These are phyloP conservation scores for Platygyra sinensis DNA, from an alignment of 64 coral and sea anemone genomes.

Conservation along the genomic window DNA sequence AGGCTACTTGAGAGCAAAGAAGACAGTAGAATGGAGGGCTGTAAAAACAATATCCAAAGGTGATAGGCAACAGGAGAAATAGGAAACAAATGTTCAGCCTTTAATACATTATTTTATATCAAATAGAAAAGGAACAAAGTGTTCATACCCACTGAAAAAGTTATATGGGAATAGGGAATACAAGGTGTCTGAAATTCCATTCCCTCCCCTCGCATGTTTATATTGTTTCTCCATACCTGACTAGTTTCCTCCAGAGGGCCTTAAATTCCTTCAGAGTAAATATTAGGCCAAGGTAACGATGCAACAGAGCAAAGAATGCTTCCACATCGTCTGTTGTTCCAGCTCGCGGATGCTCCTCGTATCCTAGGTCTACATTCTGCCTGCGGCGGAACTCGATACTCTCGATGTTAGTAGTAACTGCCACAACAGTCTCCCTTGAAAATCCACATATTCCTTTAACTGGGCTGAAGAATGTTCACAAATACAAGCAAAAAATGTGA, in stretches of 20 bases:
- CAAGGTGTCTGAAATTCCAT: not conserved
- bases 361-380: not conserved
- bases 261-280: conserved; percentile 32
- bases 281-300: not conserved
- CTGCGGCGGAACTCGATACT: conserved; percentile 35
- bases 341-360: conserved; percentile 53
- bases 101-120: too few species aligned
- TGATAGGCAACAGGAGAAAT: too few species aligned
- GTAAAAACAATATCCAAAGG: too few species aligned
- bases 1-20: not conserved
- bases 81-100: too few species aligned
- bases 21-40: too few species aligned
- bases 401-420: conserved; percentile 43
- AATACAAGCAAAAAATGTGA: too few species aligned
- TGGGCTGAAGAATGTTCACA: conserved; percentile 16
- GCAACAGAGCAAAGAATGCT: conserved; percentile 54
- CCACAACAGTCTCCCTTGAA: conserved; percentile 57
- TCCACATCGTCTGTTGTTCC: conserved; percentile 74
- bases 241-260: conserved; percentile 34
- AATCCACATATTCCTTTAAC: conserved; percentile 69
- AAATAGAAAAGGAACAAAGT: too few species aligned
- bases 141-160: not conserved
- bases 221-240: conserved; percentile 40
- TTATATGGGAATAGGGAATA: not conserved
- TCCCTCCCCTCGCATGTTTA: not conserved